Conservation (phyloP, 2,888 invertebrate genomes). For the Onthophagus sagittarius region DNA sequence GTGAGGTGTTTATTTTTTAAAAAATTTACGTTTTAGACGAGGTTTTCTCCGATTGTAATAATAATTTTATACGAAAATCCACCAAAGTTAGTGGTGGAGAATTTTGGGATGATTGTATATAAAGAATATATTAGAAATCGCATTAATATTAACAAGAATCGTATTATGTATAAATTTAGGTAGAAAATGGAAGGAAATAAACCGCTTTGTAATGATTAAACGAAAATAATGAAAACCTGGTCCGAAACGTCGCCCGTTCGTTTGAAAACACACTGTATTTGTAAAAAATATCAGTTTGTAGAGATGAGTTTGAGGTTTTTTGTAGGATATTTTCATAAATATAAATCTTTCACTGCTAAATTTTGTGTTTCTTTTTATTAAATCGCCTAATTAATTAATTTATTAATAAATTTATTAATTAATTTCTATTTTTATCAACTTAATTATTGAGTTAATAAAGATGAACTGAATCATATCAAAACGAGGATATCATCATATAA, state of each 20-base stretch:
- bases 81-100: too few relatives aligned
- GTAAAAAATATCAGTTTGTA: constrained; percentile 47
- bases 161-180: background rate
- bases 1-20: constrained; percentile 43
- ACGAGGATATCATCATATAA: too few relatives aligned
- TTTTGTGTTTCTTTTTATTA: constrained; percentile 14
- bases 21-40: constrained; percentile 27
- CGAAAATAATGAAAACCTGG: background rate
- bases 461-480: too few relatives aligned
- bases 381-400: too few relatives aligned
- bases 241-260: constrained; percentile 8
- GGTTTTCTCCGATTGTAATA: background rate
- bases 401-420: too few relatives aligned
- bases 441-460: too few relatives aligned
- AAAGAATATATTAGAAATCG: too few relatives aligned
- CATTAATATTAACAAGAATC: too few relatives aligned
- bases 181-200: background rate
- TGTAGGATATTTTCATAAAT: constrained; percentile 52
- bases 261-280: constrained; percentile 35
- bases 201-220: background rate
- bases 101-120: too few relatives aligned
- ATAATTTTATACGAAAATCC: constrained; percentile 7
- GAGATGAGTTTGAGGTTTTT: constrained; percentile 48
- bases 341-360: constrained; percentile 49
- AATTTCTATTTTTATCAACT: too few relatives aligned